Conservation (phyloP, 92 coral and sea anemone species). For the Metridium senile region DNA sequence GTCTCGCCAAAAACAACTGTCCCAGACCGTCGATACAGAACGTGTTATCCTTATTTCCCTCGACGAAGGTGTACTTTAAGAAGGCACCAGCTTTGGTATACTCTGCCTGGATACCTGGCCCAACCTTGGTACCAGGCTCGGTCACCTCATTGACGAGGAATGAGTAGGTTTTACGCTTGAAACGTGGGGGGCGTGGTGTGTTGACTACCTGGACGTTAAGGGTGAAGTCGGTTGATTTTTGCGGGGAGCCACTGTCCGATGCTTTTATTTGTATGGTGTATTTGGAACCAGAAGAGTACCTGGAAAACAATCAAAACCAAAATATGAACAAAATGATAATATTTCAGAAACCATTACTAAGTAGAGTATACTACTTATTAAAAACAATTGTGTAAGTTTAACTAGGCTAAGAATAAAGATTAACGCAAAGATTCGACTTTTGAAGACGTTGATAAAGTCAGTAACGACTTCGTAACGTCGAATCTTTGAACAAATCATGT, state of each 20-base stretch:
- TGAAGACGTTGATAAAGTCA: no score
- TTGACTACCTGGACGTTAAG: constrained; percentile 44
- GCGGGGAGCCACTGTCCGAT: constrained; percentile 24
- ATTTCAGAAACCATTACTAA: no score
- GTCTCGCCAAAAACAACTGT: constrained; percentile 68
- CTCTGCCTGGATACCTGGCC: constrained; percentile 38
- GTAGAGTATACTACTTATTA: no score
- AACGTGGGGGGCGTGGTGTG: constrained; percentile 47
- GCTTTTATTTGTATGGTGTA: constrained; percentile 36
- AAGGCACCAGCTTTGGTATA: constrained; percentile 39
- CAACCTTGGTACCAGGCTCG: constrained; percentile 51
- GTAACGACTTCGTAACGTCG: no score
- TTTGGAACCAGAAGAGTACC: constrained; percentile 20
- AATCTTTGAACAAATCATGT: no score
- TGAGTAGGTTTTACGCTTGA: constrained; percentile 4
- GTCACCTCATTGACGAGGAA: constrained; percentile 36
- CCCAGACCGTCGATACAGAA: constrained; percentile 84
- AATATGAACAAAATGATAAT: no score
- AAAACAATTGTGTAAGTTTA: no score
- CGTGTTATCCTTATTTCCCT: constrained; percentile 77
- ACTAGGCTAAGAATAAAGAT: no score
- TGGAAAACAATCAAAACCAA: no score
- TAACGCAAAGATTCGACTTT: no score
- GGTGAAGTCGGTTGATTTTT: constrained; percentile 1
- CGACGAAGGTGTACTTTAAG: constrained; percentile 61